Evolutionary conservation across 2,113 vertebrate species (phyloP), one percentile per base, ranked within the genome.

Genomic region (Plectropomus leopardus): DNA sequence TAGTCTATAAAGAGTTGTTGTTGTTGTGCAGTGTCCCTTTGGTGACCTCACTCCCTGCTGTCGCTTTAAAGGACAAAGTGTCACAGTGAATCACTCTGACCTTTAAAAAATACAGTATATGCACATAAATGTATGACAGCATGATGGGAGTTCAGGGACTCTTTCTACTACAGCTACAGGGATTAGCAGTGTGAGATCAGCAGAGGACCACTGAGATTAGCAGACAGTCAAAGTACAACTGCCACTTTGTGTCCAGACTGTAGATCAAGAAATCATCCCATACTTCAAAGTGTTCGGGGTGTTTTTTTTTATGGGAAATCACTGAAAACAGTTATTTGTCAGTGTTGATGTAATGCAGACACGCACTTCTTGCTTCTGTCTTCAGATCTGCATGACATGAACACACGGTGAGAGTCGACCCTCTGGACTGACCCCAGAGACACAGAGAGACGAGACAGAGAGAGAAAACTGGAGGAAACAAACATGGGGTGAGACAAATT

Each of bases 401-500:
- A 59, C 59, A 11, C 15, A 7, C 3, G 59, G 66, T 86, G 83
- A 77, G 50, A 70, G n/a, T 57, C 61, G 30, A 66, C 28, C 16
- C 34, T 1, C 50, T 0, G 0, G 42, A 44, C 11, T 64, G 72
- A 75, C 50, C 60, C 30, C 19, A 24, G 17, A 32, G 51, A 48
- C 34, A 26, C 63, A 17, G 60, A 69, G 54, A 58, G 58, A 74
- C 30, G 1, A 32, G 19, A 13, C 42, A 9, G 23, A 16, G 14
- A 53, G 19, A 24, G 30, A 36, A 16, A 45, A 48, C 71, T 8
- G 61, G 65, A 75, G 55, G 53, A 75, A 17, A 23, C 2, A 50
- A 70, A 80, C 42, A 86, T 88, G 81, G 66, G 84, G 88, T 86
- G 76, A 88, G 83, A 8, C 5, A 3, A 9, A 17, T 30, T 40